Base-by-base conservation (phyloP, 2,113 vertebrate genomes). In the Phycodurus eques region DNA sequence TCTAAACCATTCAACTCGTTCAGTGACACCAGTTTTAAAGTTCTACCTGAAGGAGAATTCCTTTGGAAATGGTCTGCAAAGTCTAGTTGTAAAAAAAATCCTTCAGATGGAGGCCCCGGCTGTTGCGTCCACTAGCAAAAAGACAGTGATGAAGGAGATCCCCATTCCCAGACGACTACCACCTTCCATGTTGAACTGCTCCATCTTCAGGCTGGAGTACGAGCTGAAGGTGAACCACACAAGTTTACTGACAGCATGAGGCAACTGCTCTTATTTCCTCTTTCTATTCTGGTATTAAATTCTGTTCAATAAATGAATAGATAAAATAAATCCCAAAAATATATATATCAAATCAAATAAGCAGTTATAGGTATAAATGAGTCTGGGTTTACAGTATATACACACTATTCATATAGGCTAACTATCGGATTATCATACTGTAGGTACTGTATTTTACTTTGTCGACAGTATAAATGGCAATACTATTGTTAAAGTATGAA, bases 131-230 rank as follows among this genome's bases (percentile, higher is more conserved):
- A 72, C 70, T 4, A 31, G 33, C 22, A 76, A 62, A 49, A 47
- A 78, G 44, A 74, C 72, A 0, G 33, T 88, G 3, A 79, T 78
- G 49, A 88, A 82, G 74, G 51, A 68, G 44, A 76, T 92, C 60
- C 49, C 10, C 54, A 76, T 92, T 68, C 85, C 90, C 0, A 10
- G 12, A 56, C 77, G 77, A 10, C 75, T 88, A 2, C 57, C 75
- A 3, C 27, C 81, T 39, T 91, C 90, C 72, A 88, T 90, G 74
- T 8, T 88, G 31, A 90, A 86, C 85, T 53, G 90, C 68, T 68
- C 71, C 64, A 90, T 91, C 74, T 68, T 91, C 54, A 89, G 78
- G 65, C 67, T 87, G 44, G 85, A 91, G 70, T 90, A 92, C 76
- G 81, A 72, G 27, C 66, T 92, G 60, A 90, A 85, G 88, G 90